These are phyloP conservation scores for Scomberomorus guttatus DNA, from an alignment of 2,797 vertebrate species.

Conservation along the genomic window DNA sequence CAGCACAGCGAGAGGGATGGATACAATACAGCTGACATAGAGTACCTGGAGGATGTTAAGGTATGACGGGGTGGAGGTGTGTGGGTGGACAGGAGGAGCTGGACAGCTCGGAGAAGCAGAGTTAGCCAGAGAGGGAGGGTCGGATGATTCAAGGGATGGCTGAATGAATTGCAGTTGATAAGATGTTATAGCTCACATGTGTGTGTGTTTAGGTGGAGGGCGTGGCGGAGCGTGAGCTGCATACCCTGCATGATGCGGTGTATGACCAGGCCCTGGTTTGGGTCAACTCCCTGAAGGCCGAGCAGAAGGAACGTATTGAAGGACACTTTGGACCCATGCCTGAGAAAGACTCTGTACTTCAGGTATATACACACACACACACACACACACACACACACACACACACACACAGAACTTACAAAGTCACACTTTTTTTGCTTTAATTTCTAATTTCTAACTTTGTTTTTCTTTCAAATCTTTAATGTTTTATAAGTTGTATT, in stretches of 20 bases:
- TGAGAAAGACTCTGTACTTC: slow-evolving; percentile 89
- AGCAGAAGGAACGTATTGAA: slow-evolving; percentile 92
- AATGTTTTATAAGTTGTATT: no score
- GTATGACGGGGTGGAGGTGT: slow-evolving; percentile 67
- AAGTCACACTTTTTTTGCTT: not conserved
- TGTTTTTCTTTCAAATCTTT: no score
- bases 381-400: not conserved
- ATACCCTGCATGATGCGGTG: slow-evolving; percentile 88
- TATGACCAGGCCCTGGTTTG: slow-evolving; percentile 93
- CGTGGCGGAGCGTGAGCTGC: slow-evolving; percentile 89
- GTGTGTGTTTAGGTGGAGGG: slow-evolving; percentile 87
- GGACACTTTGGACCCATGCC: slow-evolving; percentile 95
- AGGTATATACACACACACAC: slow-evolving; percentile 80
- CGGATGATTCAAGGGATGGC: not conserved
- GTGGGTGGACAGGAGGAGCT: not conserved
- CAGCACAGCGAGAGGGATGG: slow-evolving; percentile 92
- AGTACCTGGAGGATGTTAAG: slow-evolving; percentile 94
- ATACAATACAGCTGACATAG: slow-evolving; percentile 94
- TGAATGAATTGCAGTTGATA: not conserved
- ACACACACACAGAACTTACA: not conserved
- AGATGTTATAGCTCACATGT: slow-evolving; percentile 4
- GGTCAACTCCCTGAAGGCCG: slow-evolving; percentile 92
- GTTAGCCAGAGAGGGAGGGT: not conserved
- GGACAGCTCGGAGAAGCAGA: not conserved
- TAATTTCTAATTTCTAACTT: no score